Percentiles rank a stretch among this genome's conserved stretches.
Evolutionary conservation across 2,113 vertebrate genomes (phyloP).

Genomic region (Periophthalmus modestus): DNA sequence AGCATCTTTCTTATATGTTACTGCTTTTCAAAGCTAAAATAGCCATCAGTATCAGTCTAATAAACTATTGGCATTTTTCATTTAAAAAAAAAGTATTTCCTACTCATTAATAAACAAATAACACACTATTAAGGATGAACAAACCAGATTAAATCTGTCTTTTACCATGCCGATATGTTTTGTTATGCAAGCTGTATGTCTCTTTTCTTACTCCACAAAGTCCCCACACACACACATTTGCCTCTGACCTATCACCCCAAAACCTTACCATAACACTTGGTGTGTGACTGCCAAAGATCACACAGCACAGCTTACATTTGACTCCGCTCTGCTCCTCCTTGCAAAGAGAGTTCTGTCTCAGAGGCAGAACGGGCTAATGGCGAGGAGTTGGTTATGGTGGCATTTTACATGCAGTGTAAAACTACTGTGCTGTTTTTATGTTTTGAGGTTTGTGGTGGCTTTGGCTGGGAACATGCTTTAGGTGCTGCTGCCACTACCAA

Average conservation of each 20-base stretch:
- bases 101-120: not conserved
- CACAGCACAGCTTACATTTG: constrained; percentile 38
- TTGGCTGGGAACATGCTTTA: constrained; percentile 49
- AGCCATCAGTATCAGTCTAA: not conserved
- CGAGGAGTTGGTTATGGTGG: constrained; percentile 50
- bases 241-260: constrained; percentile 69
- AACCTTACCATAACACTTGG: constrained; percentile 71
- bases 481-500: constrained; percentile 44
- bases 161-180: not conserved
- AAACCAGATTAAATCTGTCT: not conserved
- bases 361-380: constrained; percentile 33
- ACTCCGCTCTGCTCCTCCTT: constrained; percentile 30
- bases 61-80: not conserved
- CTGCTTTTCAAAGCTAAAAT: not conserved
- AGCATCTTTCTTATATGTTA: constrained; percentile 46
- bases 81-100: too few species aligned
- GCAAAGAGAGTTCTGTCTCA: constrained; percentile 69
- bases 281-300: constrained; percentile 63
- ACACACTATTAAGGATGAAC: not conserved
- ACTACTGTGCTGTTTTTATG: constrained; percentile 69
- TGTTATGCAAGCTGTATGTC: constrained; percentile 56
- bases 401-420: constrained; percentile 67
- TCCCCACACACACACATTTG: constrained; percentile 53
- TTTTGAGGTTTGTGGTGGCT: constrained; percentile 68
- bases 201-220: constrained; percentile 61